Percentiles rank a stretch among this genome's conserved stretches.
phyloP scores from a whole-genome alignment of 1,140 invertebrate genomes.

The Cecropterus lyciades region DNA sequence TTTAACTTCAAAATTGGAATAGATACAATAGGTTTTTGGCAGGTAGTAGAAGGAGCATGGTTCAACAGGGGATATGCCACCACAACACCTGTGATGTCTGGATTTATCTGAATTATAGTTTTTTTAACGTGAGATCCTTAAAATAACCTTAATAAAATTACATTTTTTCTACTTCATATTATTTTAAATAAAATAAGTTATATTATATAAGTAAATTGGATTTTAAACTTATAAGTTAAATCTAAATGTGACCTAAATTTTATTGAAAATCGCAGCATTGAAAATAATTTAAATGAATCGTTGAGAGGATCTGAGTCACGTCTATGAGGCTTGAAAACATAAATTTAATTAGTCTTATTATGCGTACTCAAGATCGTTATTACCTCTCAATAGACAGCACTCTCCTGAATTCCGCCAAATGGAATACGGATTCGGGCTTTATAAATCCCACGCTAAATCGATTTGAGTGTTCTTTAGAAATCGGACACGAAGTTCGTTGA shows the following conservation, averaged over 20 bases:
- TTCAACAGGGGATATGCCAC: too few species aligned
- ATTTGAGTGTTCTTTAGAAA: conserved; percentile 22
- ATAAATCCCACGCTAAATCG: conserved; percentile 26
- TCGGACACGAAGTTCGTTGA: not conserved
- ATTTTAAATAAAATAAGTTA: too few species aligned
- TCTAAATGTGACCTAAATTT: not conserved
- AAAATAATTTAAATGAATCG: not conserved
- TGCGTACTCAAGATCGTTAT: conserved; percentile 9
- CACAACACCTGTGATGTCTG: too few species aligned
- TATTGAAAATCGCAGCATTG: not conserved
- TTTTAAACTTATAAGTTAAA: too few species aligned
- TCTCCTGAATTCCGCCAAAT: not conserved
- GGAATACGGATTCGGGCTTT: conserved; percentile 23
- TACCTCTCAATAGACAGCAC: conserved; percentile 11
- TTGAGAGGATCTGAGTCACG: conserved; percentile 5
- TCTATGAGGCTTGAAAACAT: conserved; percentile 12
- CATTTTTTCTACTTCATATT: too few species aligned
- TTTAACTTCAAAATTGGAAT: too few species aligned
- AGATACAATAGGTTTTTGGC: too few species aligned
- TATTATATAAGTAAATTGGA: too few species aligned
- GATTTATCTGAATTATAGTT: too few species aligned
- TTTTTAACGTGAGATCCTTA: too few species aligned
- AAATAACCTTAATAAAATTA: too few species aligned
- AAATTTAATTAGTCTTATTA: conserved; percentile 15
- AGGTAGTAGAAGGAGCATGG: too few species aligned